Conservation (phyloP, 2,888 invertebrate genomes). For the Ectemnius cavifrons region DNA sequence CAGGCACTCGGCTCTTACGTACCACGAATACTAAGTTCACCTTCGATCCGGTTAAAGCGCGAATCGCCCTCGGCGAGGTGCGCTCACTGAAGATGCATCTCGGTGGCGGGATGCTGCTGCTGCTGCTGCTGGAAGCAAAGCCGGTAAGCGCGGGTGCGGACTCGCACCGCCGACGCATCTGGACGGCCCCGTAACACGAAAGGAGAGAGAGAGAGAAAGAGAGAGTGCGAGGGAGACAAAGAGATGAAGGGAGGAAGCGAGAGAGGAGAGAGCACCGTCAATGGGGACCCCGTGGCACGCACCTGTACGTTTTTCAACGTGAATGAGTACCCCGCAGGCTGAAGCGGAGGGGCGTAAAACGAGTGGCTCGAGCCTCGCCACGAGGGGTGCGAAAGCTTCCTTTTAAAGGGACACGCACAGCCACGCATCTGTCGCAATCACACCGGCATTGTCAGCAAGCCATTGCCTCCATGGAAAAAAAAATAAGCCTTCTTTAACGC, state of each 20-base stretch:
- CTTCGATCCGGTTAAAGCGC: conserved; percentile 39
- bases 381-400: conserved; percentile 60
- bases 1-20: conserved; percentile 28
- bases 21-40: conserved; percentile 42
- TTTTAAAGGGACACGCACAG: conserved; percentile 65
- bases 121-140: conserved; percentile 18
- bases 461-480: conserved; percentile 58
- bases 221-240: conserved; percentile 14
- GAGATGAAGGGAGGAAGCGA: conserved; percentile 20
- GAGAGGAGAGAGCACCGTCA: conserved; percentile 37
- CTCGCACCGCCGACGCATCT: conserved; percentile 56
- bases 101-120: conserved; percentile 13
- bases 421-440: conserved; percentile 74
- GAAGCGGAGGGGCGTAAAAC: conserved; percentile 37
- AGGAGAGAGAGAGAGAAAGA: conserved; percentile 14
- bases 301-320: conserved; percentile 63
- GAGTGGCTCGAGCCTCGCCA: conserved; percentile 32
- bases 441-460: conserved; percentile 67
- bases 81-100: conserved; percentile 37
- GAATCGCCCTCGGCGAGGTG: conserved; percentile 26
- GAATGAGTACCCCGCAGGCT: conserved; percentile 46
- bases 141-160: conserved; percentile 52
- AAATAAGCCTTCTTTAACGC: conserved; percentile 44
- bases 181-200: conserved; percentile 27
- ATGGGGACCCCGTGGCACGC: conserved; percentile 57